phyloP scores from a whole-genome alignment of 2,113 vertebrate species.

The Polypterus bichir region DNA sequence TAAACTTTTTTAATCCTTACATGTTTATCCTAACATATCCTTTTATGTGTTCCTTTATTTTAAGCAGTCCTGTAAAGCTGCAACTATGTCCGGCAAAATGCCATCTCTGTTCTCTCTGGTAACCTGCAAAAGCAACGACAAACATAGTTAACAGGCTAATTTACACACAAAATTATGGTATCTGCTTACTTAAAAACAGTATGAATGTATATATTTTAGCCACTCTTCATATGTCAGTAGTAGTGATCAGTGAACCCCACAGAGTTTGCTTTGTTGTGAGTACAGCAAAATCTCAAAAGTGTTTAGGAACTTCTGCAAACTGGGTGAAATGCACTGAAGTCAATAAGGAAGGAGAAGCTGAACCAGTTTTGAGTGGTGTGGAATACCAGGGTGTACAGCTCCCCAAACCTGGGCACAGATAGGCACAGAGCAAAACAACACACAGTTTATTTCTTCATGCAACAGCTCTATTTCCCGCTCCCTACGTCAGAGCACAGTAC shows the following conservation, averaged over 20 bases:
- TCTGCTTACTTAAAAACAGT: neutral
- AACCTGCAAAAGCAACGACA: conserved; percentile 49
- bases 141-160: conserved; percentile 28
- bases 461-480: too few relatives aligned
- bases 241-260: neutral
- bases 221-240: neutral
- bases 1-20: too few relatives aligned
- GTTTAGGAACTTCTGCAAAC: neutral
- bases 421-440: too few relatives aligned
- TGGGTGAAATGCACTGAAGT: too few relatives aligned
- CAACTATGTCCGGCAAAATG: conserved; percentile 63
- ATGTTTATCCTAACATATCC: too few relatives aligned
- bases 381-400: too few relatives aligned
- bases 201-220: neutral
- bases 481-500: too few relatives aligned
- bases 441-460: too few relatives aligned
- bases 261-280: neutral
- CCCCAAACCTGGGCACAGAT: too few relatives aligned
- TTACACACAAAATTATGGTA: neutral
- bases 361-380: too few relatives aligned
- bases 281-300: neutral
- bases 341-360: too few relatives aligned
- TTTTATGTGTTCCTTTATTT: conserved; percentile 23
- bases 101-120: conserved; percentile 76
- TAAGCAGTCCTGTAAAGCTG: conserved; percentile 51